These are phyloP conservation scores for Drosophila seclusa DNA, from an alignment of 2,888 invertebrate species.

Conservation along the genomic window DNA sequence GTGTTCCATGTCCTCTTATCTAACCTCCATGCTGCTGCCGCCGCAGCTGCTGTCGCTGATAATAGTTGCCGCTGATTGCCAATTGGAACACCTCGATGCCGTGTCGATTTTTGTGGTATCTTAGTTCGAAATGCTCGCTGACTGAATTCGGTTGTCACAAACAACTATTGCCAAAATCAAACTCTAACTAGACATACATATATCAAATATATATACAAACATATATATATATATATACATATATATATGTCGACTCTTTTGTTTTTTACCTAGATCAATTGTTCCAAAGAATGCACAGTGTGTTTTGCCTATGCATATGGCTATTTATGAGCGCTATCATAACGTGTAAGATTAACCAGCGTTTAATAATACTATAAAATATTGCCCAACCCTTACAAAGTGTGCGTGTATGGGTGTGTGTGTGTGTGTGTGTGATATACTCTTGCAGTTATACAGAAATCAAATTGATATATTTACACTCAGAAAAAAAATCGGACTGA, in stretches of 20 bases:
- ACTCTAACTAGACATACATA: background rate
- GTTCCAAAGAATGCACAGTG: slow-evolving; percentile 25
- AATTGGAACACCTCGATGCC: slow-evolving; percentile 48
- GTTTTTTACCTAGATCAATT: slow-evolving; percentile 1
- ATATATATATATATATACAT: background rate
- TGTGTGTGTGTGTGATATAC: background rate
- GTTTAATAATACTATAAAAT: background rate
- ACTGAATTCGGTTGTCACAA: slow-evolving; percentile 42
- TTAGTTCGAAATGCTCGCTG: slow-evolving; percentile 47
- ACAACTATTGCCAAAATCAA: background rate
- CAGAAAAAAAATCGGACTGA: background rate
- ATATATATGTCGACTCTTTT: background rate
- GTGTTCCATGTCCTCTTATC: slow-evolving; percentile 49
- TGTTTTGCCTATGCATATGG: slow-evolving; percentile 28
- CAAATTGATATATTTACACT: background rate
- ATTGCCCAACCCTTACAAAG: background rate
- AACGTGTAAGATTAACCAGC: slow-evolving; percentile 40
- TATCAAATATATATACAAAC: background rate
- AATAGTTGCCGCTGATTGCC: slow-evolving; percentile 60
- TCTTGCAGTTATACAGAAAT: background rate
- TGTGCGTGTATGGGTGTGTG: background rate
- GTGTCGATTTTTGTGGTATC: slow-evolving; percentile 20
- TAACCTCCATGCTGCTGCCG: slow-evolving; percentile 20
- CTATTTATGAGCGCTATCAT: slow-evolving; percentile 26
- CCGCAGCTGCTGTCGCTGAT: slow-evolving; percentile 42